Conservation (phyloP, 2,888 invertebrate genomes). For the Orchesella flavescens region DNA sequence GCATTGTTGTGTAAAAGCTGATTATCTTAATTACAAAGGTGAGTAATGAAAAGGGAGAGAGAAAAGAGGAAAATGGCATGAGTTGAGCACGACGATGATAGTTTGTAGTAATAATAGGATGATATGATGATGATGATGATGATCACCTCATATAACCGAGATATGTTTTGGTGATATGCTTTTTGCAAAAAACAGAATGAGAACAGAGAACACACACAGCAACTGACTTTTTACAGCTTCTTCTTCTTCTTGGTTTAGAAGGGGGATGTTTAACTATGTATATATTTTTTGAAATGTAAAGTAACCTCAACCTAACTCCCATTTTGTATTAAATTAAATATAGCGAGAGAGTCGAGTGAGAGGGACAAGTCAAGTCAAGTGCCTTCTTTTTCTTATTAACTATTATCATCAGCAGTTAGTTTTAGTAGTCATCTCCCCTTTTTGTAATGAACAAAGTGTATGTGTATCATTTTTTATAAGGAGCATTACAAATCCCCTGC, state of each 20-base stretch:
- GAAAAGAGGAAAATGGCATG: constrained; percentile 33
- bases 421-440: background rate
- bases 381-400: background rate
- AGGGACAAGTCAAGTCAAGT: constrained; percentile 18
- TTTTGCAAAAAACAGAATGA: background rate
- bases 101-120: background rate
- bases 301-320: background rate
- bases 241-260: constrained; percentile 3
- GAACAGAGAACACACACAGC: background rate
- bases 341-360: background rate
- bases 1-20: constrained; percentile 51
- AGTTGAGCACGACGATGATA: constrained; percentile 11
- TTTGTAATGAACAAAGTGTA: too few relatives aligned
- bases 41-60: constrained; percentile 35
- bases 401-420: background rate
- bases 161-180: too few relatives aligned
- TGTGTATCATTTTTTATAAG: too few relatives aligned
- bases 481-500: background rate
- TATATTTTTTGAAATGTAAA: background rate
- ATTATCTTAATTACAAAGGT: constrained; percentile 56
- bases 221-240: background rate
- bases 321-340: constrained; percentile 9
- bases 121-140: constrained; percentile 21
- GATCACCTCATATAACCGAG: background rate
- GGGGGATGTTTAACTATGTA: background rate